These are phyloP conservation scores for Emesis furor DNA, from an alignment of 2,888 invertebrate genomes.

Conservation along the genomic window DNA sequence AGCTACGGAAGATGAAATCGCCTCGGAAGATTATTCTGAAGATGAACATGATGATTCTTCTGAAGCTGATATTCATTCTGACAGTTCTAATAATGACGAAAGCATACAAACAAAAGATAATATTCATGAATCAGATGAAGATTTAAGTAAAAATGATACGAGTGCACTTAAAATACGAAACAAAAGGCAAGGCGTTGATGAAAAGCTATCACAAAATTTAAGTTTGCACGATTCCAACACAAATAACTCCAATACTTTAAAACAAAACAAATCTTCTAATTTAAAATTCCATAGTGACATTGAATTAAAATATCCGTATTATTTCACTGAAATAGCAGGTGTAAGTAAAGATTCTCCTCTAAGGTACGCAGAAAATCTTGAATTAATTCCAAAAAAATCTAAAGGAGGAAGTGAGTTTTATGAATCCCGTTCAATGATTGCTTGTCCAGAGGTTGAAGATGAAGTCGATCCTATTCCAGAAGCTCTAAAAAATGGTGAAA, in stretches of 20 bases:
- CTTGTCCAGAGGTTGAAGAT: slow-evolving; percentile 91
- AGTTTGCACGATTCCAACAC: neutral
- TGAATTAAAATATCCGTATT: slow-evolving; percentile 94
- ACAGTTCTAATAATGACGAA: slow-evolving; percentile 39
- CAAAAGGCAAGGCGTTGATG: neutral
- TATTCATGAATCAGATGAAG: neutral
- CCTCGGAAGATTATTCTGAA: slow-evolving; percentile 84
- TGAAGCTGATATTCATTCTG: slow-evolving; percentile 77
- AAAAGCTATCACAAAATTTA: slow-evolving; percentile 75
- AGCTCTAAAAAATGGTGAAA: slow-evolving; percentile 84
- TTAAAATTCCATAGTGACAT: slow-evolving; percentile 61
- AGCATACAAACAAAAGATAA: slow-evolving; percentile 37
- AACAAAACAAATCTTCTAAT: neutral
- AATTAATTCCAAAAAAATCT: slow-evolving; percentile 93
- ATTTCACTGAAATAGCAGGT: slow-evolving; percentile 84
- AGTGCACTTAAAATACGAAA: neutral
- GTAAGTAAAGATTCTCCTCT: slow-evolving; percentile 92
- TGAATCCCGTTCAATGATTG: slow-evolving; percentile 90
- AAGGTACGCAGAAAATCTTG: slow-evolving; percentile 93
- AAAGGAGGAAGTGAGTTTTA: slow-evolving; percentile 95
- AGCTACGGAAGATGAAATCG: slow-evolving; percentile 80
- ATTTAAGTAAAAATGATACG: neutral
- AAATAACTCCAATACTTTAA: neutral
- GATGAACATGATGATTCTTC: slow-evolving; percentile 80
- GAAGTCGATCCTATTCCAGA: slow-evolving; percentile 91